Conservation (phyloP, 2,113 vertebrate species). For the Pyxicephalus adspersus region DNA sequence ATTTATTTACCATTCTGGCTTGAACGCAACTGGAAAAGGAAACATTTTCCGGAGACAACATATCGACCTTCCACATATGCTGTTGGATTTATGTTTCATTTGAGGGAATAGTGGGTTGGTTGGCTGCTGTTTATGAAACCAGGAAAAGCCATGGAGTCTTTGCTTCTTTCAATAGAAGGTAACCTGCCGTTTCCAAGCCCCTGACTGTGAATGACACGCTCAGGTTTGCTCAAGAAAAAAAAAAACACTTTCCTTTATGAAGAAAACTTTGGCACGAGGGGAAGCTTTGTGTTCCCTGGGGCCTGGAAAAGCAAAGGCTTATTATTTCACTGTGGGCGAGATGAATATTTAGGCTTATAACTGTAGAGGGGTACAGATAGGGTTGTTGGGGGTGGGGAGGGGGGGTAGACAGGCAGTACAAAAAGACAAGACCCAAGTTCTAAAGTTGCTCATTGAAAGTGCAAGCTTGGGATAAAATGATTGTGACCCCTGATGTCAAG, state of each 20-base stretch:
- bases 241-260: constrained; percentile 49
- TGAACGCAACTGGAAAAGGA: not conserved
- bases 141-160: constrained; percentile 17
- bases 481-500: no score
- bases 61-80: not conserved
- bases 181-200: constrained; percentile 43
- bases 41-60: constrained; percentile 6
- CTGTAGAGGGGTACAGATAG: constrained; percentile 21
- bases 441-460: no score
- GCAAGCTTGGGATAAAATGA: no score
- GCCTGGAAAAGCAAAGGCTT: constrained; percentile 48
- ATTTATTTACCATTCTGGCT: constrained; percentile 1
- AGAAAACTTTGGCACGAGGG: constrained; percentile 50
- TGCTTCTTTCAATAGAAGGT: constrained; percentile 42
- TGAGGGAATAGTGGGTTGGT: not conserved
- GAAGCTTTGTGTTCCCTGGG: constrained; percentile 30
- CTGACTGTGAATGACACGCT: constrained; percentile 43
- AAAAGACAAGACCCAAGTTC: no score
- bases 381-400: not conserved
- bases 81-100: not conserved
- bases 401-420: no score
- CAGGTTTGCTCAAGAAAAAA: constrained; percentile 48
- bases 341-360: constrained; percentile 47
- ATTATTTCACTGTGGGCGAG: constrained; percentile 54
- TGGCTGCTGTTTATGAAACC: constrained; percentile 35